Evolutionary conservation across 2,113 vertebrate species (phyloP).

Genomic region (Carassius gibelio): DNA sequence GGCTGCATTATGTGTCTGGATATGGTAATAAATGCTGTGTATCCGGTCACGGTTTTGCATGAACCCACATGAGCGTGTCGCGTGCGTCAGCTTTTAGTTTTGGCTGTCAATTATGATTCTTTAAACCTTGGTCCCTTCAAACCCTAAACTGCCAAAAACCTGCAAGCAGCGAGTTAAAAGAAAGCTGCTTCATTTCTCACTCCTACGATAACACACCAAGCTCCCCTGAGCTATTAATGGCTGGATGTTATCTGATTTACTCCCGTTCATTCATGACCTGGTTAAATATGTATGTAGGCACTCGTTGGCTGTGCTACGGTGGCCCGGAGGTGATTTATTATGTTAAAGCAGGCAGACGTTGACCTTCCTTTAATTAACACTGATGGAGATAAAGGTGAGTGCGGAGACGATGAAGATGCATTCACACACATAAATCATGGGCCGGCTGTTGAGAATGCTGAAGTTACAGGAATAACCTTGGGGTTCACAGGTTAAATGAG

Average conservation of each 20-base stretch:
- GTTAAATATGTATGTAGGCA: constrained; percentile 37
- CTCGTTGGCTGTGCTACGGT: constrained; percentile 18
- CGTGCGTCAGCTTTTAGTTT: background rate
- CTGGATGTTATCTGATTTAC: constrained; percentile 29
- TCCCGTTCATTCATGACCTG: constrained; percentile 26
- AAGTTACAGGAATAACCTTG: constrained; percentile 90
- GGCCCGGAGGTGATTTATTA: constrained; percentile 91
- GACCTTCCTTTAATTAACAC: constrained; percentile 99
- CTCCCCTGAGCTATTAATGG: constrained; percentile 12
- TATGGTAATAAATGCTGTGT: constrained; percentile 8
- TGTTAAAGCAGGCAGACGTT: constrained; percentile 96
- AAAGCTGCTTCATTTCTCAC: background rate
- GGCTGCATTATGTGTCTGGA: constrained; percentile 5
- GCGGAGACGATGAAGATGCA: constrained; percentile 84
- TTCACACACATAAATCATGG: constrained; percentile 92
- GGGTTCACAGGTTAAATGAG: constrained; percentile 85
- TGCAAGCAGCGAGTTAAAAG: background rate
- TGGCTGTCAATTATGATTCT: constrained; percentile 18
- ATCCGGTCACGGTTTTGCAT: constrained; percentile 17
- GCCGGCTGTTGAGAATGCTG: constrained; percentile 70
- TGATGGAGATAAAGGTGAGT: constrained; percentile 98
- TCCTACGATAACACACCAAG: background rate
- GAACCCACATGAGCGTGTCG: constrained; percentile 6
- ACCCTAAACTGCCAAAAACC: constrained; percentile 7
- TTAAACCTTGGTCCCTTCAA: background rate